These are phyloP conservation scores for Anabacerthia variegaticeps DNA, from an alignment of 2,797 vertebrate species.

Conservation along the genomic window DNA sequence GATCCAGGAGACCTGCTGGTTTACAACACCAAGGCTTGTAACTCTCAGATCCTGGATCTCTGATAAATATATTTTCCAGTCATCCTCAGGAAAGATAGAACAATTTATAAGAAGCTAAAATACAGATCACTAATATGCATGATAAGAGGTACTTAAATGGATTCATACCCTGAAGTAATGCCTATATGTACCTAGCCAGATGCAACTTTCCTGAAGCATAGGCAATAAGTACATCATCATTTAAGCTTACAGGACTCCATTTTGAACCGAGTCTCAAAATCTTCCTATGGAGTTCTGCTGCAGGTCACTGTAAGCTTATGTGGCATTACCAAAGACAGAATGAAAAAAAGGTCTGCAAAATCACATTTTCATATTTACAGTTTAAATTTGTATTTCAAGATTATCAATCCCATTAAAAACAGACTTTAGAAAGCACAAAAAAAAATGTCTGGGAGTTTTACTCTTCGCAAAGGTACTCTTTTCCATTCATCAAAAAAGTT, in stretches of 20 bases:
- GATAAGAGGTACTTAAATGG: neutral
- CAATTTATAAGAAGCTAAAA: neutral
- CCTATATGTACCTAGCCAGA: neutral
- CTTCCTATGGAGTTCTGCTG: neutral
- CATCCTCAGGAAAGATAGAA: neutral
- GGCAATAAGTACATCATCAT: neutral
- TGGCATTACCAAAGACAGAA: neutral
- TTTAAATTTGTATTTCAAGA: neutral
- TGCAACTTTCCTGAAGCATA: neutral
- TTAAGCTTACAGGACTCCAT: neutral
- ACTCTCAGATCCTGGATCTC: neutral
- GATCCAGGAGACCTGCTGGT: neutral
- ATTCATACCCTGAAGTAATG: neutral
- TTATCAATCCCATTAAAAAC: neutral
- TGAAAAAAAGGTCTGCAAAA: neutral
- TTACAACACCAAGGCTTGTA: accelerated
- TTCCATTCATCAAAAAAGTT: neutral
- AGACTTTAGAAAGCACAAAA: neutral
- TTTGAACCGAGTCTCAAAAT: neutral
- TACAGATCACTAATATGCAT: neutral
- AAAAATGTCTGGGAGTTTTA: neutral
- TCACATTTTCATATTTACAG: neutral
- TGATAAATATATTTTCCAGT: neutral
- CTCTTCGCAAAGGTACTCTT: neutral
- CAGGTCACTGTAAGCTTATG: neutral